Evolutionary conservation across 2,888 invertebrate genomes (phyloP), one percentile per base, ranked within the genome.

Genomic region (Eilema sororculum): DNA sequence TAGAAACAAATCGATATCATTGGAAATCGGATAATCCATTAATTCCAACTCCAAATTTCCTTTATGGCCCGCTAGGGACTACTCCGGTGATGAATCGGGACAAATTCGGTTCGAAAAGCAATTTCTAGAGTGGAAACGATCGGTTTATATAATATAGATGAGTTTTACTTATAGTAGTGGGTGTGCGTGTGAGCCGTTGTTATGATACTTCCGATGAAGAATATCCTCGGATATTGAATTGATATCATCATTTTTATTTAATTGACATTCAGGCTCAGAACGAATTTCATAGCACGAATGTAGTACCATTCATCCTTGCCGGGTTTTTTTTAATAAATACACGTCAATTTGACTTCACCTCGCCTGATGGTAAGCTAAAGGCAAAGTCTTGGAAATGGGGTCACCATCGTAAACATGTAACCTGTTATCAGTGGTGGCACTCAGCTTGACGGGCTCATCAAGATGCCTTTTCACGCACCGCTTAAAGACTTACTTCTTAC

Each of bases 21-120:
- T 80, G 78, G 71, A 71, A 79, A 80, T 82, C 82, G 80, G 71
- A 76, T 81, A 81, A 81, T 82, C 83, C 80, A 81, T 81, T 82
- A 81, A 81, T 81, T 81, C 72, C 72, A 69, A 73, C 67, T 82
- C 73, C 74, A 80, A 81, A 81, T 81, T 81, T 80, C 80, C 82
- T 80, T 80, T 82, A 81, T 81, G 62, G 78, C 75, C 73, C 80
- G 67, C 75, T 22, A 57, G 82, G 78, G 80, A 82, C 65, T 73
- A 58, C 71, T 75, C 66, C 37, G 37, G 80, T 81, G 80, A 81
- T 81, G 80, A 82, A 81, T 80, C 78, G 80, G 71, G 83, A 81
- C 80, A 80, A 81, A 81, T 78, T 77, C 78, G 69, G 80, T 80
- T 76, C 80, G 80, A 62, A 80, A 80, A 82, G 80, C 76, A 82